phyloP scores from a whole-genome alignment of 1,140 invertebrate species.

The Caligus rogercresseyi region DNA sequence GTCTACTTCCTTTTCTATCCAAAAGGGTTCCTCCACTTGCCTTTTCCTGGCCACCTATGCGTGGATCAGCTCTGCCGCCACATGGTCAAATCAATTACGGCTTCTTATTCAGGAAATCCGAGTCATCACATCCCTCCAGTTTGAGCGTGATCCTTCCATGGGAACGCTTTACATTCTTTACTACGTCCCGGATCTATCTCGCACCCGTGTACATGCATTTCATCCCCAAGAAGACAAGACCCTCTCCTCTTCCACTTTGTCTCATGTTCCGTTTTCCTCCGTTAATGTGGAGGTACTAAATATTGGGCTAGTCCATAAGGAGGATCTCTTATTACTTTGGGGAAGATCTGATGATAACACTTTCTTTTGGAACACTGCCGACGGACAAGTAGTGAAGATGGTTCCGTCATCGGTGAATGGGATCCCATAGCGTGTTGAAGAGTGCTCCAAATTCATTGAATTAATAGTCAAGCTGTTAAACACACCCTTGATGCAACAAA shows the following conservation, averaged over 20 bases:
- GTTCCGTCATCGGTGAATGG: background rate
- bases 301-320: background rate
- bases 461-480: no score
- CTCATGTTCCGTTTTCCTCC: background rate
- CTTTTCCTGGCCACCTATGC: no score
- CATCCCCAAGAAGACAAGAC: background rate
- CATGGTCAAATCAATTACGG: no score
- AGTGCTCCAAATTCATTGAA: no score
- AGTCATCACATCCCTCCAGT: no score
- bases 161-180: background rate
- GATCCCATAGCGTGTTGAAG: no score
- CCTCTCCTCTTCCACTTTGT: background rate
- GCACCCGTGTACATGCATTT: background rate
- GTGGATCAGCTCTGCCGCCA: no score
- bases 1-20: no score
- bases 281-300: background rate
- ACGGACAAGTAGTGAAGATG: background rate
- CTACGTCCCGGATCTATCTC: background rate
- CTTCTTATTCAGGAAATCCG: no score
- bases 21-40: no score
- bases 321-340: background rate
- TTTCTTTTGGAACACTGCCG: background rate
- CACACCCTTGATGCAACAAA: no score
- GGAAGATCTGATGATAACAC: background rate
- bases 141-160: background rate